Conservation (phyloP, 2,797 vertebrate genomes). For the Rhodeus uyekii region DNA sequence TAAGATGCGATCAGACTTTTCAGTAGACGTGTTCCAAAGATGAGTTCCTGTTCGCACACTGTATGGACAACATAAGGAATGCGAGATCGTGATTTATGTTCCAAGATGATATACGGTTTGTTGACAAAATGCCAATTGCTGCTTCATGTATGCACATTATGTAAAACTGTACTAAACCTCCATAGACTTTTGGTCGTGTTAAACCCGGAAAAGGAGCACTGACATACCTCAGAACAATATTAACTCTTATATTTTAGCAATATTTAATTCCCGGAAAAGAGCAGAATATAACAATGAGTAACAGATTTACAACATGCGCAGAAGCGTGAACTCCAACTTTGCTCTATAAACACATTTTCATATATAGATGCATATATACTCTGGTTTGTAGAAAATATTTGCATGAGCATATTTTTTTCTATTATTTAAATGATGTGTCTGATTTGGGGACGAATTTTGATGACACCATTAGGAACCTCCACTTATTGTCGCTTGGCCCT, state of each 20-base stretch:
- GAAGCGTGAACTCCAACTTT: background rate
- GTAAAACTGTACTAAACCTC: slow-evolving; percentile 39
- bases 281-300: background rate
- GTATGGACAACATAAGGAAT: slow-evolving; percentile 47
- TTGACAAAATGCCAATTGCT: slow-evolving; percentile 68
- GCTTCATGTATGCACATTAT: slow-evolving; percentile 59
- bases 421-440: background rate
- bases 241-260: background rate
- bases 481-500: slow-evolving; percentile 21
- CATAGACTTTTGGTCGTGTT: slow-evolving; percentile 33
- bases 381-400: background rate
- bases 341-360: background rate
- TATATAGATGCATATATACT: background rate
- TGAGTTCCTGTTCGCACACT: slow-evolving; percentile 24
- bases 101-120: slow-evolving; percentile 69
- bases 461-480: background rate
- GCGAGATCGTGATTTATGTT: slow-evolving; percentile 45
- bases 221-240: slow-evolving; percentile 9
- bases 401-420: slow-evolving; percentile 6
- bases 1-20: background rate
- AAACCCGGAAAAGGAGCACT: background rate
- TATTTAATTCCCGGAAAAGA: background rate
- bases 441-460: background rate
- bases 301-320: background rate
- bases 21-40: background rate